Base-by-base conservation (phyloP, 2,888 invertebrate species). In the Frankliniella fusca region DNA sequence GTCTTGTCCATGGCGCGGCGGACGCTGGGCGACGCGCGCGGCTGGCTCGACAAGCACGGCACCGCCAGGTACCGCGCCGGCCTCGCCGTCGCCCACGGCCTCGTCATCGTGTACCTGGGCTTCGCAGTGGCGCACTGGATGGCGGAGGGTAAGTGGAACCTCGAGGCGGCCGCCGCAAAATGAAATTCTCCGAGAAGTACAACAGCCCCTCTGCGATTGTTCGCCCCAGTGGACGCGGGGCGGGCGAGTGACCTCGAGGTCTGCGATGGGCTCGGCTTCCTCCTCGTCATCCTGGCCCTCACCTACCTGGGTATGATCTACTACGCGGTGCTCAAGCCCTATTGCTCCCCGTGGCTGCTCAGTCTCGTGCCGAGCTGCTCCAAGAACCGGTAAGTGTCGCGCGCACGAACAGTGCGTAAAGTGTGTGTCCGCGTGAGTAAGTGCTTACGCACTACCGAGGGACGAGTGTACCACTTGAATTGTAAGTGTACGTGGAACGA, bases 251-350 rank as follows among this genome's bases (percentile, higher is more conserved):
- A 23, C 61, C 81, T 65, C 5, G 81, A 80, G 54, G 88, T 87
- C 86, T 95, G 95, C 86, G 87, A 91, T 81, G 95, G 95, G 0
- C 93, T 93, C 85, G 95, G 95, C 76, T 92, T 95, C 87, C 88
- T 95, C 0, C 88, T 94, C 49, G 89, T 95, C 0, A 86, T 95
- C 0, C 87, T 92, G 0, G 87, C 88, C 23, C 89, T 93, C 48
- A 87, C 91, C 5, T 93, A 93, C 84, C 89, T 91, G 85, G 90
- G 91, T 81, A 82, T 94, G 0, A 86, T 93, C 48, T 94, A 95
- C 87, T 93, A 90, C 85, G 86, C 88, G 80, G 87, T 93, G 8
- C 87, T 94, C 61, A 93, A 94, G 87, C 90, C 80, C n/a, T 54
- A 80, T 20, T 61, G 27, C 38, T 83, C 18, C 82, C 80, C 50